Base-by-base conservation (phyloP, 2,113 vertebrate genomes). In the Bubo bubo region DNA sequence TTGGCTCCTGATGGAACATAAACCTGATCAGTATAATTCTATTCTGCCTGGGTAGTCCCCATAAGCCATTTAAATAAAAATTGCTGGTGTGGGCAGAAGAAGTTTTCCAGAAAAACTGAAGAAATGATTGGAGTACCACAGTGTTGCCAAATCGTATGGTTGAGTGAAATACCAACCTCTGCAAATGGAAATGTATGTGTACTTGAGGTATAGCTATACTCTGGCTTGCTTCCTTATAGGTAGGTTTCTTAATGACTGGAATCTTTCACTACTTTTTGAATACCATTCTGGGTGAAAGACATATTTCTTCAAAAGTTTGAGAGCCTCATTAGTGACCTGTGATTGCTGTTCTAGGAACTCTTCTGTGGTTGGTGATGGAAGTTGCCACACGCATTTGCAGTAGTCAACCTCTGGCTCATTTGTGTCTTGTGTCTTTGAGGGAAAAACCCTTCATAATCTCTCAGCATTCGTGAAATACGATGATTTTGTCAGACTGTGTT, bases 401-500 rank as follows among this genome's bases (percentile, higher is more conserved):
- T 86, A 35, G 55, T 68, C 66, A 58, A 34, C 12, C 37, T 77
- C 88, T 95, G 28, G 18, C 79, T 84, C 32, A 27, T 70, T 79
- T 75, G 34, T 77, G 60, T 81, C 71, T 96, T 72, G 26, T 59
- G 39, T 85, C n/a, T 88, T 88, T 92, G 85, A 77, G 52, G 21
- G 19, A 41, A 83, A 70, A 62, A 8, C 52, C 41, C 10, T 67
- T 86, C 43, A 7, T 58, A 72, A 95, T 79, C 27, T 45, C 47
- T 84, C 39, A 62, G 50, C 45, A 66, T 87, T 94, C 53, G 68
- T 89, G 66, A 72, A 82, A 92, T 80, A 77, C 41, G 7, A 75
- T 56, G 43, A n/a, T 89, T 93, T 95, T 95, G 66, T 93, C 64
- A 45, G 62, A 34, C 74, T 93, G 34, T 91, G 41, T 95, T 90